Percentiles rank a stretch among this genome's conserved stretches.
Conservation (phyloP, 2,113 vertebrate species). For the Carassius carassius region DNA sequence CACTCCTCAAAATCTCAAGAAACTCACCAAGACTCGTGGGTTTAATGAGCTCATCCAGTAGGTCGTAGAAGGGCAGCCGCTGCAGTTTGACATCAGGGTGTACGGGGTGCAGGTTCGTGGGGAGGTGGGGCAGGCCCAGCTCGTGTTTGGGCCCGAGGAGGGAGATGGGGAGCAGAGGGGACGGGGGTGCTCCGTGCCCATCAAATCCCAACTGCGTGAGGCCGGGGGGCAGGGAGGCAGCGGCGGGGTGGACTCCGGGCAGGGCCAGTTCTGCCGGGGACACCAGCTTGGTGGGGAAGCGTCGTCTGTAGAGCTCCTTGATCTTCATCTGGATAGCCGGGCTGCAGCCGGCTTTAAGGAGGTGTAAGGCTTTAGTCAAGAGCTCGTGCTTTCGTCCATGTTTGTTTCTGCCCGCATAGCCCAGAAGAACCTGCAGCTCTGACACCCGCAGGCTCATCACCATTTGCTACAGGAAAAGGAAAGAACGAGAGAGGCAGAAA, state of each 20-base stretch:
- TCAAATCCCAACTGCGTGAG: constrained; percentile 91
- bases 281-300: constrained; percentile 96
- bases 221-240: constrained; percentile 81
- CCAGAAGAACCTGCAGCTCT: constrained; percentile 97
- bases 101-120: constrained; percentile 91
- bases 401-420: constrained; percentile 98
- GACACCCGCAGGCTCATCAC: constrained; percentile 99
- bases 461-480: constrained; percentile 87
- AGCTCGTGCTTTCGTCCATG: constrained; percentile 99
- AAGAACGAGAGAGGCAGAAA: neutral
- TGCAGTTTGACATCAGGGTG: constrained; percentile 98
- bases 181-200: constrained; percentile 85
- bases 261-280: constrained; percentile 89
- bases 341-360: constrained; percentile 96
- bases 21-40: constrained; percentile 95
- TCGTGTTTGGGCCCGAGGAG: constrained; percentile 97
- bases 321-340: constrained; percentile 98
- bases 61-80: constrained; percentile 95
- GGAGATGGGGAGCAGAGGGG: constrained; percentile 90
- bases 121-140: constrained; percentile 91
- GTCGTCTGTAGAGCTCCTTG: constrained; percentile 96
- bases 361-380: constrained; percentile 93
- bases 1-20: neutral
- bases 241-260: constrained; percentile 84
- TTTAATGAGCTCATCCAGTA: constrained; percentile 98